Base-by-base conservation (phyloP, 2,888 invertebrate genomes). In the Hydraecia micacea region DNA sequence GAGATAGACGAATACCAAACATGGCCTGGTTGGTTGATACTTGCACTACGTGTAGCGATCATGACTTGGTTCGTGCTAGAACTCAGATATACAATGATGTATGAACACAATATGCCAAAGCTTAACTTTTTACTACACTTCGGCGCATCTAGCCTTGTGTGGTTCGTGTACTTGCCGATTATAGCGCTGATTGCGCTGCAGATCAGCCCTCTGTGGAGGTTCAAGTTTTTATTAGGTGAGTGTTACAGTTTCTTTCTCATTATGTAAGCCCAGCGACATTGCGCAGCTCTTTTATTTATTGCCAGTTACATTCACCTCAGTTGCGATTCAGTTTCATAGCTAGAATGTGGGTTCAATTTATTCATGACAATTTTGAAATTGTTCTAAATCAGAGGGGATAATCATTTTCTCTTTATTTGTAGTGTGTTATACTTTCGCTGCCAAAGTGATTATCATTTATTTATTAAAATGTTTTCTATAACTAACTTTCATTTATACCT, bases 1-100 rank as follows among this genome's bases (percentile, higher is more conserved):
- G 99, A 99, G 93, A 98, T 99, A 75, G 99, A 99, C 92, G 99
- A 99, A 93, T 99, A 99, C 96, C 99, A 99, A 95, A 99, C 99
- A 0, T 99, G 99, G 99, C 99, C 99, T 0, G 99, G 99, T 9
- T 99, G 99, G 98, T 97, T 99, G 84, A 99, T 99, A 83, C 97
- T 99, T 0, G 98, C 98, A 49, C 98, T 99, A 87, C 97, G 99
- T 68, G 98, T 98, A 70, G 96, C 98, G 71, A 98, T 99, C 89
- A 99, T 99, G 98, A 96, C 98, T 73, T 99, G 99, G 99, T 99
- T 99, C 94, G 97, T 99, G 52, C 97, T 98, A 76, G 98, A 98
- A 91, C 93, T 97, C n/a, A 97, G 97, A 25, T 94, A 96, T 89
- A 97, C 97, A 0, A 97, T 97, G 97, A 93, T 97, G 91, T 97